These are phyloP conservation scores for Cheracebus regulus DNA, from an alignment of 2,797 vertebrate genomes.

Conservation along the genomic window DNA sequence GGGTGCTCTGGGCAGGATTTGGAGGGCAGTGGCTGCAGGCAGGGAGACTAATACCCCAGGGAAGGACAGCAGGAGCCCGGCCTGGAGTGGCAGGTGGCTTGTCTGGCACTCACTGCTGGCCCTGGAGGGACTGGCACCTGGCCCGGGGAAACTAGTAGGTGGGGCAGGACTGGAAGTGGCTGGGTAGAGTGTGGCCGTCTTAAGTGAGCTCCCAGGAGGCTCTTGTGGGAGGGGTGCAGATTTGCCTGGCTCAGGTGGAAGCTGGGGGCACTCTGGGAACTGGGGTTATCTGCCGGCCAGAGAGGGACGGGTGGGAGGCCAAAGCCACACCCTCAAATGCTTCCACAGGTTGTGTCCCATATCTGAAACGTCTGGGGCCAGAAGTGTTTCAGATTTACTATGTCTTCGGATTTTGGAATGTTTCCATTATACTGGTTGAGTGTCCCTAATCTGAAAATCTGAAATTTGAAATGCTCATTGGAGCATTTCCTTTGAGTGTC, in stretches of 20 bases:
- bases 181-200: neutral
- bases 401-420: neutral
- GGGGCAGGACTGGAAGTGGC: neutral
- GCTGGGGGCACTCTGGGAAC: neutral
- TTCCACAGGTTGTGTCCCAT: neutral
- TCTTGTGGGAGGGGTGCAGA: neutral
- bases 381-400: neutral
- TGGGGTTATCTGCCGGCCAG: neutral
- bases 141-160: neutral
- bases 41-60: neutral
- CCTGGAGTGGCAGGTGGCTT: neutral
- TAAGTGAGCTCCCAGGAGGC: neutral
- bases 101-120: neutral
- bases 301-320: no score
- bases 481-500: neutral
- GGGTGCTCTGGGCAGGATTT: neutral
- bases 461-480: neutral
- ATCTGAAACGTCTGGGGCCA: neutral
- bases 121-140: neutral
- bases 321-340: neutral
- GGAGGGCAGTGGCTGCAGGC: neutral
- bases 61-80: neutral
- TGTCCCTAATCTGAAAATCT: neutral
- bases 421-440: neutral
- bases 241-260: neutral